A percentile compares a stretch with the other conserved stretches of the same genome.
phyloP scores from a whole-genome alignment of 1,140 invertebrate genomes.

The Zaprionus capensis region DNA sequence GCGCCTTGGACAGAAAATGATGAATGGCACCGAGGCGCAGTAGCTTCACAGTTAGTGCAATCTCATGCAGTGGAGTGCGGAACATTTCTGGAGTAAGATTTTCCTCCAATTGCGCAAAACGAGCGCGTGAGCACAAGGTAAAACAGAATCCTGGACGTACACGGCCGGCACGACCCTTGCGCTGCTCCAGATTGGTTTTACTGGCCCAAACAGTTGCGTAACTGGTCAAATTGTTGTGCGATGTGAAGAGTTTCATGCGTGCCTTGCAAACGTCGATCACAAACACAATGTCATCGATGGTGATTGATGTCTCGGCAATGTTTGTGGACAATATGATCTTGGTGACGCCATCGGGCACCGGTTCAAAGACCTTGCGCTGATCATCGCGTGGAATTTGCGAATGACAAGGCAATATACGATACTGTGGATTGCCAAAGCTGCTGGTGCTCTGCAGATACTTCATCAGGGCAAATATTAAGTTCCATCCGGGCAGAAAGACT shows the following conservation, averaged over 20 bases:
- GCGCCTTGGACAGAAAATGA: slow-evolving; percentile 96
- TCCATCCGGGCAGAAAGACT: slow-evolving; percentile 97
- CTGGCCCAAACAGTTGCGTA: slow-evolving; percentile 97
- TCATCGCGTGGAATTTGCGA: slow-evolving; percentile 96
- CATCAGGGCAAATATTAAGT: slow-evolving; percentile 96
- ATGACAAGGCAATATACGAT: slow-evolving; percentile 93
- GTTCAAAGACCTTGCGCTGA: slow-evolving; percentile 94
- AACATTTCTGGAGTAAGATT: slow-evolving; percentile 98
- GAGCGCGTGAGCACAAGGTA: slow-evolving; percentile 91
- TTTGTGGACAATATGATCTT: slow-evolving; percentile 96
- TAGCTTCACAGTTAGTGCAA: slow-evolving; percentile 91
- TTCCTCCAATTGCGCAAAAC: slow-evolving; percentile 92
- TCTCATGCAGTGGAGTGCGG: slow-evolving; percentile 96
- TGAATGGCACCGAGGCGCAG: slow-evolving; percentile 95
- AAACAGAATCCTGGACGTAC: slow-evolving; percentile 95
- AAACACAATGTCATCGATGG: slow-evolving; percentile 98
- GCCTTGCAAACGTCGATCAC: slow-evolving; percentile 98
- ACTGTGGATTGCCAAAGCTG: slow-evolving; percentile 88
- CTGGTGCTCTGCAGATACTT: slow-evolving; percentile 91
- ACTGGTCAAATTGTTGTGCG: slow-evolving; percentile 97
- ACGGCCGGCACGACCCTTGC: slow-evolving; percentile 95
- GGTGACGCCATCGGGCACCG: slow-evolving; percentile 89
- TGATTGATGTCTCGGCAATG: slow-evolving; percentile 97
- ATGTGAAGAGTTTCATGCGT: slow-evolving; percentile 97
- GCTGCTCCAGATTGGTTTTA: slow-evolving; percentile 95